Conservation (phyloP, 1,140 invertebrate species). For the Formica selysi region DNA sequence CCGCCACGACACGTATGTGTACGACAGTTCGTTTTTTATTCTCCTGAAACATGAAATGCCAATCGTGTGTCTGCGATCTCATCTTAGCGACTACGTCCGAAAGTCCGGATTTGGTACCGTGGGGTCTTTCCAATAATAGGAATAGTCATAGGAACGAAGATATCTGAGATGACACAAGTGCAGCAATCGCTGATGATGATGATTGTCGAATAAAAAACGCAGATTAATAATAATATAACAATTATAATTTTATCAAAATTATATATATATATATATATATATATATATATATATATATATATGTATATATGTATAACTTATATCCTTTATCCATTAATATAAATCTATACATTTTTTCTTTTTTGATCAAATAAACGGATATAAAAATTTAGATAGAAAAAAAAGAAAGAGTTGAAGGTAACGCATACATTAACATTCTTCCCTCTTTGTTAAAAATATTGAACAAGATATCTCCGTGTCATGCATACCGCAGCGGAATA, state of each 20-base stretch:
- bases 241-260: not conserved
- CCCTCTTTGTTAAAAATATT: not conserved
- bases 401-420: not conserved
- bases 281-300: no score
- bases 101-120: not conserved
- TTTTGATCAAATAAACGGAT: no score
- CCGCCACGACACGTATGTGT: slow-evolving; percentile 58
- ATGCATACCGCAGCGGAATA: not conserved
- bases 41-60: slow-evolving; percentile 61
- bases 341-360: no score
- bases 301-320: no score
- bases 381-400: not conserved
- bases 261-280: no score
- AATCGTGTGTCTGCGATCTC: slow-evolving; percentile 34
- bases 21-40: slow-evolving; percentile 66
- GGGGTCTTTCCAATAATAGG: not conserved
- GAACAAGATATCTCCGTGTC: not conserved
- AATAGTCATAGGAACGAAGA: not conserved
- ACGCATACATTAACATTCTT: not conserved
- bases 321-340: no score
- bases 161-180: slow-evolving; percentile 5
- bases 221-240: not conserved
- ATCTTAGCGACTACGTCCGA: slow-evolving; percentile 36
- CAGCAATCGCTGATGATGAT: not conserved
- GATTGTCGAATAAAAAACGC: not conserved